Evolutionary conservation across 2,113 vertebrate genomes (phyloP), one percentile per base, ranked within the genome.

Genomic region (Nerophis ophidion): DNA sequence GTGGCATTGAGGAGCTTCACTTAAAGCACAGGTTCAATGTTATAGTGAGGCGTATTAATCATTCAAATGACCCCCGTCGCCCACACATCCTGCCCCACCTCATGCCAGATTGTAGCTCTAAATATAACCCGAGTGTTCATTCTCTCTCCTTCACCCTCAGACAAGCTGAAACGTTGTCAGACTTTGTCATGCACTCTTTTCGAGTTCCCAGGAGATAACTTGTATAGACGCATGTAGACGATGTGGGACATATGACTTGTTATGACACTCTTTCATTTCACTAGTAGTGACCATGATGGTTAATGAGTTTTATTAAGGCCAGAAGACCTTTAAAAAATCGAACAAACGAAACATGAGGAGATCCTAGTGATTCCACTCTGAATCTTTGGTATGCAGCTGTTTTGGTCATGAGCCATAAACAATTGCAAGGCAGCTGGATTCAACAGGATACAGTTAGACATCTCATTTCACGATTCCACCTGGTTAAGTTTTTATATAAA

Each of bases 11-110:
- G 50, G 68, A 74, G 61, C 53, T 54, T 74, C 69, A 74, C 66
- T 76, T 74, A 50, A 49, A 59, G 55, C 65, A 66, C 48, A 68
- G 47, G 71, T 76, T 81, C 63, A 59, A 58, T 59, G 61, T 70
- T 77, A 72, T 81, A 79, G 79, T 75, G 3, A 58, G 70, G 64
- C 46, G 53, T 80, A 81, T 85, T 86, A 83, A 87, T 86, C 76
- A 83, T 87, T 75, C 71, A 73, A 65, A 72, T 71, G 64, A 72
- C 73, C 64, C 48, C 50, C 55, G 17, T 69, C 57, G 16, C 61
- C 40, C 48, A 40, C 54, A 52, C 65, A 67, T 57, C 64, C 61
- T 63, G 61, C 49, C 52, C 19, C 49, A 67, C 72, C 59, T 48
- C 56, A 61, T 59, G 46, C 65, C 70, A 76, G 64, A 77, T 57